A percentile compares a stretch with the other conserved stretches of the same genome.
phyloP scores from a whole-genome alignment of 2,113 vertebrate genomes.

The Oxygymnocypris stewartii region DNA sequence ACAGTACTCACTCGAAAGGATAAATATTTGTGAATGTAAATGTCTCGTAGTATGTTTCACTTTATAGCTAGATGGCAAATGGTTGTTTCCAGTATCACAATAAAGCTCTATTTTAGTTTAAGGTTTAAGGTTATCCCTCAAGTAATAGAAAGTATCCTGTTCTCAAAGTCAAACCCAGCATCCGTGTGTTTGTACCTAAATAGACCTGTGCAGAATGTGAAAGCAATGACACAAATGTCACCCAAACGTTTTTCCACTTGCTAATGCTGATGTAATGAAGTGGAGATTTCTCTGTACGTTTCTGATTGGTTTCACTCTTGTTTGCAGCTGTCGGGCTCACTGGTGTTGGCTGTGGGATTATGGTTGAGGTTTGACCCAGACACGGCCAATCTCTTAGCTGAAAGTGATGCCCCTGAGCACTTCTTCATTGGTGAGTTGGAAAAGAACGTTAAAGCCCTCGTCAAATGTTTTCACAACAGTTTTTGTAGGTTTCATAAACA shows the following conservation, averaged over 20 bases:
- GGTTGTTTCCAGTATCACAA: conserved; percentile 1
- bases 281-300: neutral
- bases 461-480: neutral
- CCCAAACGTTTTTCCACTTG: neutral
- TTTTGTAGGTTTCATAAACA: neutral
- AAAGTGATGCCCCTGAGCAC: conserved; percentile 80
- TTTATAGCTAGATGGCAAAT: neutral
- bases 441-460: neutral
- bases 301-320: conserved; percentile 9
- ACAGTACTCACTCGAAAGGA: neutral
- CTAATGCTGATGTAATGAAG: too few relatives aligned
- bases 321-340: conserved; percentile 84
- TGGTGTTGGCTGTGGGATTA: conserved; percentile 88
- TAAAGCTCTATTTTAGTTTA: conserved; percentile 50
- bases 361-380: conserved; percentile 90
- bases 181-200: neutral
- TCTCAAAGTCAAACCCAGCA: conserved; percentile 16
- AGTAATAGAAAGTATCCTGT: neutral
- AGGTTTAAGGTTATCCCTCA: neutral
- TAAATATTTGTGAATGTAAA: neutral
- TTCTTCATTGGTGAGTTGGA: conserved; percentile 87
- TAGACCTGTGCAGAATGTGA: neutral
- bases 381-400: conserved; percentile 79
- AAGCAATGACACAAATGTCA: neutral
- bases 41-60: neutral